Percentiles rank a stretch among this genome's conserved stretches.
phyloP scores from a whole-genome alignment of 2,113 vertebrate genomes.

The Anolis carolinensis region DNA sequence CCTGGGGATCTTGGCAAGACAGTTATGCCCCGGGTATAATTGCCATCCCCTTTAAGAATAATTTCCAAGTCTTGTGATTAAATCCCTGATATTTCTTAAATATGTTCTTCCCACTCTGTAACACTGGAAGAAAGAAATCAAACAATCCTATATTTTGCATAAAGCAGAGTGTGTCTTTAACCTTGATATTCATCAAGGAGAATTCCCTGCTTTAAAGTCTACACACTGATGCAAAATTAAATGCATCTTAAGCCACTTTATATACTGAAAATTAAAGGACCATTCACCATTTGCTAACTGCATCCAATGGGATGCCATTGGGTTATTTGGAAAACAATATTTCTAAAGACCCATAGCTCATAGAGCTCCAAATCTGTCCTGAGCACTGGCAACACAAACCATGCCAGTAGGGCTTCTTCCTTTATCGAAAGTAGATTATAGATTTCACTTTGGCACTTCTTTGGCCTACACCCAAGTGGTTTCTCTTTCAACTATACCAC shows the following conservation, averaged over 20 bases:
- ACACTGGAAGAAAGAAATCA: not conserved
- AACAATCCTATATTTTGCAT: constrained; percentile 8
- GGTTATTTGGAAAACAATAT: not conserved
- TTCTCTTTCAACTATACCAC: constrained; percentile 31
- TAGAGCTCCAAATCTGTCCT: not conserved
- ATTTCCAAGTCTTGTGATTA: constrained; percentile 11
- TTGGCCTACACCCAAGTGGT: constrained; percentile 36
- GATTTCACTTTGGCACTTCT: constrained; percentile 15
- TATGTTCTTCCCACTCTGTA: not conserved
- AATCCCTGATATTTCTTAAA: constrained; percentile 6
- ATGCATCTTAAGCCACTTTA: not conserved
- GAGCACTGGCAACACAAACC: not conserved
- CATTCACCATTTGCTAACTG: not conserved
- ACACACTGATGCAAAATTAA: not conserved
- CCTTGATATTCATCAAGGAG: not conserved
- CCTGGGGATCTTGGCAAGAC: too few species aligned
- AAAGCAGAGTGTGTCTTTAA: constrained; percentile 31
- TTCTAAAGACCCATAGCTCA: not conserved
- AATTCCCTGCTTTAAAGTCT: constrained; percentile 5
- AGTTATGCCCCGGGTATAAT: too few species aligned
- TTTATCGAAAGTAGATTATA: constrained; percentile 14
- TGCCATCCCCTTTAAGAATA: not conserved
- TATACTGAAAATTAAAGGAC: not conserved
- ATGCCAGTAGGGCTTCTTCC: not conserved
- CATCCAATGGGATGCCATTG: not conserved